Conservation (phyloP, 2,888 invertebrate genomes). For the Drosophila suboccidentalis region DNA sequence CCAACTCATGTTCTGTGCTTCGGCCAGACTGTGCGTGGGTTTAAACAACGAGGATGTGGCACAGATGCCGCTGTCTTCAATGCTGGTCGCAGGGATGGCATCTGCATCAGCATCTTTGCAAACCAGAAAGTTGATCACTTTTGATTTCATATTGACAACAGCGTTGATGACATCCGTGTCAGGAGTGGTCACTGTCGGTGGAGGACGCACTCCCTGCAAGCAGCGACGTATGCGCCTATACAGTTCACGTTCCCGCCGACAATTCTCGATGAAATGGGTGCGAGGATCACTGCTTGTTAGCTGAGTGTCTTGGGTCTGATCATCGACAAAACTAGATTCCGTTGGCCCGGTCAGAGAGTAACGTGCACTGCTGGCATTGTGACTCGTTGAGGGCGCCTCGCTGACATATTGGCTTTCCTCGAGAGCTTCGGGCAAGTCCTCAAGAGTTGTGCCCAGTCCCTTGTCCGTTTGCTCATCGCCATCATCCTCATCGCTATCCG, state of each 20-base stretch:
- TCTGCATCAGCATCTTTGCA: slow-evolving; percentile 7
- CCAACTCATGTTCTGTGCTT: slow-evolving; percentile 86
- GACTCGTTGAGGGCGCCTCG: slow-evolving; percentile 29
- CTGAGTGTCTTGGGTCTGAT: slow-evolving; percentile 69
- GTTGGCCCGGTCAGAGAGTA: slow-evolving; percentile 72
- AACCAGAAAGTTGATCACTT: slow-evolving; percentile 83
- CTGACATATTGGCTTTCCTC: slow-evolving; percentile 60
- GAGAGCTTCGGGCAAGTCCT: slow-evolving; percentile 58
- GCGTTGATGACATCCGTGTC: slow-evolving; percentile 89
- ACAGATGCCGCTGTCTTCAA: slow-evolving; percentile 53
- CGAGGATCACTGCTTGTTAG: slow-evolving; percentile 46
- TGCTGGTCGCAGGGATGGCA: slow-evolving; percentile 9
- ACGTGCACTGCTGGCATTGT: slow-evolving; percentile 43
- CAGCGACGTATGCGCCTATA: slow-evolving; percentile 86
- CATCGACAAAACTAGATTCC: slow-evolving; percentile 81
- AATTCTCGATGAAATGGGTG: slow-evolving; percentile 72
- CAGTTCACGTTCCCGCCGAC: slow-evolving; percentile 81
- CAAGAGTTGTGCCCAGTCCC: slow-evolving; percentile 36
- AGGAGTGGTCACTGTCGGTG: slow-evolving; percentile 90
- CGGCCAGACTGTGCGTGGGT: slow-evolving; percentile 80
- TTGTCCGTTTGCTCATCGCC: slow-evolving; percentile 60
- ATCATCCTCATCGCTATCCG: slow-evolving; percentile 87
- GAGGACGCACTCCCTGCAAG: slow-evolving; percentile 90
- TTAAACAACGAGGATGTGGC: slow-evolving; percentile 68
- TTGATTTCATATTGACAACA: slow-evolving; percentile 87